Base-by-base conservation (phyloP, 2,113 vertebrate genomes). In the Malurus cyaneus region DNA sequence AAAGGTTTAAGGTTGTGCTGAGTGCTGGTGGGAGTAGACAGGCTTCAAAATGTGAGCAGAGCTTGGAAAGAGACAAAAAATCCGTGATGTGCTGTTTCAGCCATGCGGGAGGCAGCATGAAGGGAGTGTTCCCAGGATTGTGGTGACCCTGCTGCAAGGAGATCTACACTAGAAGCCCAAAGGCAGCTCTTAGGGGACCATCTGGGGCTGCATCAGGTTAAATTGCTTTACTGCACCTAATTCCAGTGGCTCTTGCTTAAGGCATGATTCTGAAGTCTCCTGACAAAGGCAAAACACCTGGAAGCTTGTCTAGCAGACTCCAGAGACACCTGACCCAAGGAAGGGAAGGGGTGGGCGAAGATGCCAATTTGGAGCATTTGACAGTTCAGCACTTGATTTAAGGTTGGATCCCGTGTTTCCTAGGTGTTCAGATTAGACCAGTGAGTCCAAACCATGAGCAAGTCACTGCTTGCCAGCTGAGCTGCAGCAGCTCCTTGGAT, bases 181-280 rank as follows among this genome's bases (percentile, higher is more conserved):
- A 80, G 82, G 70, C 61, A 85, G 57, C 80, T 77, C 59, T 65
- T n/a, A 23, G 79, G 59, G 72, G 72, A 73, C 16, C 18, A 39
- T 46, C 65, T 72, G 65, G 61, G 71, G 32, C 69, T 61, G n/a
- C 28, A 47, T 24, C 67, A 28, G 34, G 31, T 70, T 54, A 80
- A 90, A 73, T 69, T 86, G 59, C 46, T 94, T 94, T 92, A 79
- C 74, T 91, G 70, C 66, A 70, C n/a, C n/a, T 34, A 73, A 1
- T 91, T 72, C 59, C 57, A 80, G 36, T 21, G 78, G 29, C 54
- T 89, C 39, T 70, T 87, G 59, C 66, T 82, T 85, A 66, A 72
- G 84, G 70, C 84, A 16, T 54, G 42, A 54, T 73, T 50, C 50
- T 62, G 16, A 80, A 80, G 42, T 70, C 59, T 60, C 60, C 25